These are phyloP conservation scores for Drosophila sordidapex DNA, from an alignment of 2,888 invertebrate genomes.

Conservation along the genomic window DNA sequence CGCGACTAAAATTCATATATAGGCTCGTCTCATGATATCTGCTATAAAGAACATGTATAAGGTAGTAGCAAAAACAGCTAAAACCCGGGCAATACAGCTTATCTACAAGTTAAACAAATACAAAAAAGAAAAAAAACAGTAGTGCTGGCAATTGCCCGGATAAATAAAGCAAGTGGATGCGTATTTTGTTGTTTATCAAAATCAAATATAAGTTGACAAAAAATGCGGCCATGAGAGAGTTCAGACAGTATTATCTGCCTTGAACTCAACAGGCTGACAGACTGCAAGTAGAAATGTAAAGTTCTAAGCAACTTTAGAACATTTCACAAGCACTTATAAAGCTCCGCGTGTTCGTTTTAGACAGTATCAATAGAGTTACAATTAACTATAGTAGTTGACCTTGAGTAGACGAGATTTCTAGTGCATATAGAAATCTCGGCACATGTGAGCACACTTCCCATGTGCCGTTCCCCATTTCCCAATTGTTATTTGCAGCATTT, in stretches of 20 bases:
- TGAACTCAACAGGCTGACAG: constrained; percentile 9
- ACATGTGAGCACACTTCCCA: constrained; percentile 5
- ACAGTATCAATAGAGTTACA: constrained; percentile 5
- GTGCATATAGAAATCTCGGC: constrained; percentile 17
- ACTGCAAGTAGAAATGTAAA: neutral
- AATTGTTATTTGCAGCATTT: constrained; percentile 15
- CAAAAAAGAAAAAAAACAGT: constrained; percentile 25
- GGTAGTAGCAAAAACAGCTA: constrained; percentile 6
- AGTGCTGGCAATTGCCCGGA: constrained; percentile 19
- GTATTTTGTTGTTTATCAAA: constrained; percentile 33
- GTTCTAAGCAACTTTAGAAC: neutral
- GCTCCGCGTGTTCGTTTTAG: neutral
- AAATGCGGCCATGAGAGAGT: constrained; percentile 44
- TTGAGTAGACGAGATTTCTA: constrained; percentile 19
- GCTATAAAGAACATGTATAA: constrained; percentile 7
- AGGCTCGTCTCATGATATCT: neutral
- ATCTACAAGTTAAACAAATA: constrained; percentile 32
- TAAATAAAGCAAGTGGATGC: constrained; percentile 33
- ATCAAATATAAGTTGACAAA: constrained; percentile 21
- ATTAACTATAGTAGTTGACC: constrained; percentile 26
- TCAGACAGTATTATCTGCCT: constrained; percentile 18
- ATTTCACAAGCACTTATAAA: neutral
- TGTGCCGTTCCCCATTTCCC: neutral
- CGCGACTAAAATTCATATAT: constrained; percentile 1
- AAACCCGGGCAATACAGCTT: constrained; percentile 33